These are phyloP conservation scores for Hirundo rustica DNA, from an alignment of 2,797 vertebrate genomes.

Conservation along the genomic window DNA sequence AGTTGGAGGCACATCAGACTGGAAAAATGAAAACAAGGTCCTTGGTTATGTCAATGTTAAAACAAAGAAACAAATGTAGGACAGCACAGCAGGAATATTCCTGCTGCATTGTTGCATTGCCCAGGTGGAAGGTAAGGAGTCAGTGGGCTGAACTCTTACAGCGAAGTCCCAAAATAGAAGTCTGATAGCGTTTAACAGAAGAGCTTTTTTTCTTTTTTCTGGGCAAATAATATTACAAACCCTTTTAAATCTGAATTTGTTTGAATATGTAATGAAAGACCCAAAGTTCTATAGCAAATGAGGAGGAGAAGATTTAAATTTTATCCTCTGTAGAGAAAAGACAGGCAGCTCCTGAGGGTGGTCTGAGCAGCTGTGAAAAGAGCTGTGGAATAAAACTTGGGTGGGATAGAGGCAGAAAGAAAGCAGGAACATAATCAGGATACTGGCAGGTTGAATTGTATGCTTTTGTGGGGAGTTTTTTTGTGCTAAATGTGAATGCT, in stretches of 20 bases:
- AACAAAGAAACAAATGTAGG: neutral
- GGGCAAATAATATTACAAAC: neutral
- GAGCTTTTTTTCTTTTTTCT: neutral
- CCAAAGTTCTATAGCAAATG: neutral
- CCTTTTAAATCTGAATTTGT: neutral
- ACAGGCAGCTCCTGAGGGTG: neutral
- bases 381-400: neutral
- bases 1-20: neutral
- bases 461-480: fast-evolving
- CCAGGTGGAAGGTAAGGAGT: neutral
- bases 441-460: neutral
- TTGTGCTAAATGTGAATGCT: neutral
- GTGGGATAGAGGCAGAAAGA: neutral
- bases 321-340: neutral
- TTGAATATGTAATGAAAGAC: neutral
- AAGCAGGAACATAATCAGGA: neutral
- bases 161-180: neutral
- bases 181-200: neutral
- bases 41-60: neutral
- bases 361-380: neutral
- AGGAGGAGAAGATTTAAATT: neutral
- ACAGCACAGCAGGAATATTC: neutral
- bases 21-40: neutral
- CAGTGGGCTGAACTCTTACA: neutral
- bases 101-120: neutral